Percentiles rank a stretch among this genome's conserved stretches.
Evolutionary conservation across 2,888 invertebrate genomes (phyloP).

Genomic region (Caradrina kadenii): DNA sequence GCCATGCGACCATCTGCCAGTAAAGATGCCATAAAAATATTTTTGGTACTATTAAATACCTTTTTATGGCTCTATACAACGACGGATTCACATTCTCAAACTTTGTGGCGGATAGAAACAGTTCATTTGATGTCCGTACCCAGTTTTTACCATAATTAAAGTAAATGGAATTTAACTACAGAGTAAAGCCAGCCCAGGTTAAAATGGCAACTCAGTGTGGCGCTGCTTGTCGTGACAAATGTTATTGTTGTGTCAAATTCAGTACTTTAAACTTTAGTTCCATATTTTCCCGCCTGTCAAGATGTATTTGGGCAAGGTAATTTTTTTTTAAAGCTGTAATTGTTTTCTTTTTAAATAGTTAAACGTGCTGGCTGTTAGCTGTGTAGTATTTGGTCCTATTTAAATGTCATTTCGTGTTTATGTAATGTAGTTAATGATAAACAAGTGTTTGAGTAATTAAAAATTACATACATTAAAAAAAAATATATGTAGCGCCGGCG

Average conservation of each 20-base stretch:
- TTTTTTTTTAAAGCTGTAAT: not conserved
- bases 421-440: constrained; percentile 2
- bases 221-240: constrained; percentile 1
- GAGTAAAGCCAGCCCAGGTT: not conserved
- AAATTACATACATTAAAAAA: constrained; percentile 17
- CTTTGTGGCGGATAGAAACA: constrained; percentile 20
- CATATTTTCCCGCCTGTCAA: constrained; percentile 1
- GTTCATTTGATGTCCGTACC: constrained; percentile 16
- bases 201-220: constrained; percentile 1
- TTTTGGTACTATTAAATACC: constrained; percentile 14
- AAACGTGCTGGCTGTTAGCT: constrained; percentile 6
- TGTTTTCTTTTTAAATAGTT: constrained; percentile 11
- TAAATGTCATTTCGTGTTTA: constrained; percentile 23
- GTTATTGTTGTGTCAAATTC: constrained; percentile 16
- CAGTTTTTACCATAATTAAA: constrained; percentile 55
- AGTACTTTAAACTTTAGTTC: constrained; percentile 11
- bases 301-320: not conserved
- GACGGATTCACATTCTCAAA: constrained; percentile 33
- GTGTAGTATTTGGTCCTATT: not conserved
- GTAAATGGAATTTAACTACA: constrained; percentile 24
- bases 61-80: constrained; percentile 34
- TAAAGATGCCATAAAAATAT: constrained; percentile 52
- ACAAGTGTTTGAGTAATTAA: not conserved
- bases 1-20: constrained; percentile 31
- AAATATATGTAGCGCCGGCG: constrained; percentile 11